phyloP scores from a whole-genome alignment of 2,888 invertebrate genomes.

The Meandrusa payeni region DNA sequence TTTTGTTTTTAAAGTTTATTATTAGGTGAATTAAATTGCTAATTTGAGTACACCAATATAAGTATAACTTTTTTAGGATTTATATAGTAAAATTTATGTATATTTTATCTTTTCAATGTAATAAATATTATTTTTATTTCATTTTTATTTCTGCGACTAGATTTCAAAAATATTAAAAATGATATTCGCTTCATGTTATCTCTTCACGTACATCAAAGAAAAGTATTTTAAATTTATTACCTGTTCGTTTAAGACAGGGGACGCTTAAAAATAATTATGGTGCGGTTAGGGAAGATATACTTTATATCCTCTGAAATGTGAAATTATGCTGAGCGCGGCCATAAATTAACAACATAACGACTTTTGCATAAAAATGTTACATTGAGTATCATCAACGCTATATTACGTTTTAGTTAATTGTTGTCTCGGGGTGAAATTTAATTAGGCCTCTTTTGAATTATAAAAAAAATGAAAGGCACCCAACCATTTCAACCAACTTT shows the following conservation, averaged over 20 bases:
- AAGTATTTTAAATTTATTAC: neutral
- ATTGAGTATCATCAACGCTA: slow-evolving; percentile 1
- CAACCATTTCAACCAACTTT: neutral
- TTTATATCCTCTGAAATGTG: slow-evolving; percentile 9
- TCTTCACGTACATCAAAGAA: neutral
- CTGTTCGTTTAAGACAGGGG: slow-evolving; percentile 6
- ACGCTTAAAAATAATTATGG: slow-evolving; percentile 7
- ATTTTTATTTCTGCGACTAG: too few species aligned
- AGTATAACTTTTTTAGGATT: too few species aligned
- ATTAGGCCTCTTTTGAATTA: slow-evolving; percentile 1
- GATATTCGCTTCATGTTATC: neutral
- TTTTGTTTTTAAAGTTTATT: too few species aligned
- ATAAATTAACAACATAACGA: slow-evolving; percentile 9
- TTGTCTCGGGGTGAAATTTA: slow-evolving; percentile 6
- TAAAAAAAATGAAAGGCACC: neutral
- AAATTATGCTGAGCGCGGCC: neutral
- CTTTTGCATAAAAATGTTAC: slow-evolving; percentile 11
- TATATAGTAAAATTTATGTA: too few species aligned
- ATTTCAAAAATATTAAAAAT: neutral
- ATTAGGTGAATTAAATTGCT: too few species aligned
- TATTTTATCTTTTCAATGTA: too few species aligned
- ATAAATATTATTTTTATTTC: too few species aligned
- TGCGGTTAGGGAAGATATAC: slow-evolving; percentile 7
- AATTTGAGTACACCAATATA: too few species aligned
- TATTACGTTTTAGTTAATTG: slow-evolving; percentile 8